Base-by-base conservation (phyloP, 2,797 vertebrate species). In the Rousettus madagascariensis region DNA sequence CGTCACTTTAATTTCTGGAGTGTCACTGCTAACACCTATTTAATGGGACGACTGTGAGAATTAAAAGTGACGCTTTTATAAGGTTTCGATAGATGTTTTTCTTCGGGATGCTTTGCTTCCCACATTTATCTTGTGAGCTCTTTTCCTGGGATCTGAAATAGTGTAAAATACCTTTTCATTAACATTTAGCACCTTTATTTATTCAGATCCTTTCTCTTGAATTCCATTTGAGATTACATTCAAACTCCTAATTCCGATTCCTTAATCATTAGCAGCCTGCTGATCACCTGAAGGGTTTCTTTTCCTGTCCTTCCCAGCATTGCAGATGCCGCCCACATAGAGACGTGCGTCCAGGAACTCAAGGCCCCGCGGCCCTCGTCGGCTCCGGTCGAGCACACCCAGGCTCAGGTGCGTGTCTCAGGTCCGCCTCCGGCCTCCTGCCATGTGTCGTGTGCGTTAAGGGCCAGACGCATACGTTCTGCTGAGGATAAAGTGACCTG, bases 331-430 rank as follows among this genome's bases (percentile, higher is more conserved):
- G 84, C 96, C 59, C 96, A 98, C 68, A 65, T 99, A 41, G 99
- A 99, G 96, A 98, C 97, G 92, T 99, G 95, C 86, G 85, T 99
- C 90, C 97, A 97, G 96, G 99, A 99, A 91, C 97, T 99, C 91
- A 99, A 97, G 98, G 97, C 98, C 61, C 98, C 97, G 0, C 89
- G 97, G 95, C 91, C 98, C 69, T 97, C 97, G 33, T 98, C 98
- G 5, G 98, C 97, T 97, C 98, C 98, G 49, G 95, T 46, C 65
- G 98, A 99, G 93, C 98, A 99, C 74, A 97, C 98, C 79, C 99
- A 98, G 98, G 98, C 98, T 95, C 99, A 99, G 99, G 99, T 99
- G 94, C 98, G 98, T 87, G 3, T 91, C 20, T 66, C 22, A 0
- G 0, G 0, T 15, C 36, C 17, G 8, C 41, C 41, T 41, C 41